Base-by-base conservation (phyloP, 64 coral and sea anemone genomes). In the Porites lutea region DNA sequence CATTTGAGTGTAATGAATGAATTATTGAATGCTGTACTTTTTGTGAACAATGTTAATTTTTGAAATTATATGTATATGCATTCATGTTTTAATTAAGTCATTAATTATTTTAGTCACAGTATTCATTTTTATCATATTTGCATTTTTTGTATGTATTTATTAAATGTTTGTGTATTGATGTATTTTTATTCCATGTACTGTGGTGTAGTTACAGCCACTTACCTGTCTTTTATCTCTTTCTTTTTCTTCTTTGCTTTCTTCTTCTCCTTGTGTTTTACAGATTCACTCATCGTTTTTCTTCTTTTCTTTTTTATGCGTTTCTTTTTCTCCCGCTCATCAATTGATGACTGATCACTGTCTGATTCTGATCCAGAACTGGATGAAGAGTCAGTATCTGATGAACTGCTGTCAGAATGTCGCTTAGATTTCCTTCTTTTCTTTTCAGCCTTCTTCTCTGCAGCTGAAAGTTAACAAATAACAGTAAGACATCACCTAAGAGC, bases 251-350 rank as follows among this genome's bases (percentile, higher is more conserved):
- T 99, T 78, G 82, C 88, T 51, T 91, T 89, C 52, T 81, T 90
- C 73, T 91, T 93, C 53, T 90, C 75, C 45, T 95, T 89, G 20
- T 21, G 86, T 63, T 90, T 75, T 49, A 74, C 88, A 85, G 77
- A 57, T n/a, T 79, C 73, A 27, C 86, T 96, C 57, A 77, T 75
- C 82, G 87, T 98, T 51, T 82, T 65, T 76, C 77, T 93, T 83
- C 64, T 99, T 50, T 93, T 98, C 67, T 89, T 95, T 74, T 19
- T 89, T 76, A 88, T 65, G 60, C 75, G 90, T 63, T 96, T 89
- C 51, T 57, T 87, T 61, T 86, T 93, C 15, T 59, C 54, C 6
- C 90, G 76, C 49, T 87, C 83, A 87, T 95, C 93, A 43, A 88
- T 94, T 5, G 94, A 91, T 11, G 88, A 95, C 16, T 88, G 27